These are phyloP conservation scores for Ostrea denselamellosa DNA, from an alignment of 1,140 invertebrate genomes.

Conservation along the genomic window DNA sequence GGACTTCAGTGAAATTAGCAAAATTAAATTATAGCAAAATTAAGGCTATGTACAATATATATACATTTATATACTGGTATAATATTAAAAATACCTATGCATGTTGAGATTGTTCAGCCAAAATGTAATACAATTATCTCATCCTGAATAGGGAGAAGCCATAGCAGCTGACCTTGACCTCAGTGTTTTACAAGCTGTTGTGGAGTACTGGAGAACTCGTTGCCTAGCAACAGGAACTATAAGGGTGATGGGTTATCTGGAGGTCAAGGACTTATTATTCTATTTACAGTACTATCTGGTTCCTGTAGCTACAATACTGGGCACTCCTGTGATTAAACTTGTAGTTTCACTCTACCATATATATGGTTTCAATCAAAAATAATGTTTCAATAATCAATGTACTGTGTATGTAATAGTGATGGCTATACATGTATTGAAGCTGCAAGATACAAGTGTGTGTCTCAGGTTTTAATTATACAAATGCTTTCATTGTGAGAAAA, in stretches of 20 bases:
- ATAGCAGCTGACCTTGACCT: constrained; percentile 65
- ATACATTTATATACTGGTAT: neutral
- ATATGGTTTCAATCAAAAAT: constrained; percentile 57
- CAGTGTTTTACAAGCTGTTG: constrained; percentile 58
- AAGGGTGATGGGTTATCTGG: constrained; percentile 67
- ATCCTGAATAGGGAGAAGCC: constrained; percentile 66
- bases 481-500: too few species aligned
- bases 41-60: neutral
- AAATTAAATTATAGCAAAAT: too few species aligned
- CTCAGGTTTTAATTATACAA: too few species aligned
- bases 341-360: constrained; percentile 66
- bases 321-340: constrained; percentile 71
- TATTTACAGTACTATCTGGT: constrained; percentile 76
- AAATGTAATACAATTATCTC: neutral
- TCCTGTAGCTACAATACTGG: constrained; percentile 70
- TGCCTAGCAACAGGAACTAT: constrained; percentile 67
- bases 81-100: neutral
- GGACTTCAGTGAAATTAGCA: too few species aligned
- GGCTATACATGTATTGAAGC: neutral
- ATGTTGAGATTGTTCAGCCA: neutral
- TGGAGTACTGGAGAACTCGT: constrained; percentile 68
- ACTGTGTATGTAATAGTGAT: too few species aligned
- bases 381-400: neutral
- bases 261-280: constrained; percentile 67
- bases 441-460: neutral